Conservation (phyloP, 2,113 vertebrate species). For the Calyptomena viridis region DNA sequence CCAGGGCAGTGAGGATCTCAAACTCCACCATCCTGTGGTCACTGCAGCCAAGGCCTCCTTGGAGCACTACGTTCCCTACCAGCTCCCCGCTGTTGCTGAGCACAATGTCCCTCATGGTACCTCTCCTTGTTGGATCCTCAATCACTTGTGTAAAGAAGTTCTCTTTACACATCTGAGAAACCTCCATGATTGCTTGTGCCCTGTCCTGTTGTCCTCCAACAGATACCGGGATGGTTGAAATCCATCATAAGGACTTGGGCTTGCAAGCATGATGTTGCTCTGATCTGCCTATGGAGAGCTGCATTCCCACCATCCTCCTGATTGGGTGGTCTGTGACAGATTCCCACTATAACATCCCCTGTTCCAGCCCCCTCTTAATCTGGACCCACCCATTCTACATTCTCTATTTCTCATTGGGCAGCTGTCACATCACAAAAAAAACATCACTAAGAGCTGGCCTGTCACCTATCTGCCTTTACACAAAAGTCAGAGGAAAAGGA, state of each 20-base stretch:
- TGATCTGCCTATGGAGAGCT: not conserved
- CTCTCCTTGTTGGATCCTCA: not conserved
- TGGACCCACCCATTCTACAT: not conserved
- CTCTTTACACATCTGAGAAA: not conserved
- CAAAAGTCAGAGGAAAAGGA: not conserved
- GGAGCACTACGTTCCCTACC: not conserved
- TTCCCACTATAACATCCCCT: not conserved
- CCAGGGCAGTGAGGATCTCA: not conserved
- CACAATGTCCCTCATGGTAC: not conserved
- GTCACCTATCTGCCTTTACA: not conserved
- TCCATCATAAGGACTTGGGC: not conserved
- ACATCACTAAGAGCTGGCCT: accelerated
- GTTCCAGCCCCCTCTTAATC: too few species aligned
- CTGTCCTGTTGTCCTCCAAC: not conserved
- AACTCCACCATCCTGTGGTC: too few species aligned
- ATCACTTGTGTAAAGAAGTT: not conserved
- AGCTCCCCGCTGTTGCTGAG: not conserved
- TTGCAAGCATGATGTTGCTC: not conserved
- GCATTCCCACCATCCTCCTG: not conserved
- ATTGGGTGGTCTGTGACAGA: not conserved
- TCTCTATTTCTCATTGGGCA: not conserved
- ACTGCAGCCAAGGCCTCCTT: not conserved
- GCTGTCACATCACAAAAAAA: not conserved
- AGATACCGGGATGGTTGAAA: not conserved
- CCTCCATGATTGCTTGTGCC: not conserved